Percentiles rank a stretch among this genome's conserved stretches.
These are phyloP conservation scores for Anolis carolinensis DNA, from an alignment of 2,113 vertebrate genomes.

Conservation along the genomic window DNA sequence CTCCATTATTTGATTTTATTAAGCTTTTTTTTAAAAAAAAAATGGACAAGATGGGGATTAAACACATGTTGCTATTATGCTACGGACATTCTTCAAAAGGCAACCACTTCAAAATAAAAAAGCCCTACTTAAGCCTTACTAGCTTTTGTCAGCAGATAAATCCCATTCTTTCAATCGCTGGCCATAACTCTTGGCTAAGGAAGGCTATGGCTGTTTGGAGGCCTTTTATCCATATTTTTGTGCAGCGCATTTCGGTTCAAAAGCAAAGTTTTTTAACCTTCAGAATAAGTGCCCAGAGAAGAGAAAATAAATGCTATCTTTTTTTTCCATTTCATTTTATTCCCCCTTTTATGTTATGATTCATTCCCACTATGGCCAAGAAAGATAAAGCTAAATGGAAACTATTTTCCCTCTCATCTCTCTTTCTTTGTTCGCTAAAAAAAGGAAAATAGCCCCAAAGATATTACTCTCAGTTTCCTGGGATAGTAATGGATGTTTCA, in stretches of 20 bases:
- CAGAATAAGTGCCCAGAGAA: conserved; percentile 55
- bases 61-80: neutral
- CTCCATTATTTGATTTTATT: no score
- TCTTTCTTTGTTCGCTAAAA: conserved; percentile 65
- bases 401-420: conserved; percentile 56
- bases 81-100: neutral
- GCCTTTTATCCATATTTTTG: conserved; percentile 8
- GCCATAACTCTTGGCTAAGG: neutral
- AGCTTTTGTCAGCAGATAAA: neutral
- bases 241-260: conserved; percentile 21
- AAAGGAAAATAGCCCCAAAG: conserved; percentile 45
- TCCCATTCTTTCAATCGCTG: neutral
- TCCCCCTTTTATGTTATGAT: conserved; percentile 54
- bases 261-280: conserved; percentile 59
- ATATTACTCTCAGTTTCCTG: conserved; percentile 24
- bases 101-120: neutral
- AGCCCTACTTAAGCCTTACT: neutral
- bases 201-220: neutral
- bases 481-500: conserved; percentile 39
- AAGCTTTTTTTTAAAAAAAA: no score
- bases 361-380: conserved; percentile 61
- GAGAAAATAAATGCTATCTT: conserved; percentile 59
- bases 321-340: conserved; percentile 57
- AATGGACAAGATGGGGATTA: no score
- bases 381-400: conserved; percentile 68